Evolutionary conservation across 2,888 invertebrate species (phyloP).

Genomic region (Sarcophaga rosellei): DNA sequence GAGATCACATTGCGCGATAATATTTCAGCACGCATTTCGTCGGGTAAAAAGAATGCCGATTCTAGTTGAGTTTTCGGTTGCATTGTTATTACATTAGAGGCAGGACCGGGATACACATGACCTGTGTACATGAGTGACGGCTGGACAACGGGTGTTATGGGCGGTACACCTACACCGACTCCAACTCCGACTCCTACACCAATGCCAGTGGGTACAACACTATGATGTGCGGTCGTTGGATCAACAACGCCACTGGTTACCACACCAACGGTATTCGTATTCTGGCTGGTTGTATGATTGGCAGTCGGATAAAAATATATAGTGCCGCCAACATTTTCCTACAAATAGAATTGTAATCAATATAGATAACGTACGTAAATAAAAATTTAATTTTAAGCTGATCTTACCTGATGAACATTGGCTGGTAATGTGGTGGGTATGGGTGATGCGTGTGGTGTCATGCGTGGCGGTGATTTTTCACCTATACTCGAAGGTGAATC

Average conservation of each 20-base stretch:
- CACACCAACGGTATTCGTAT: slow-evolving; percentile 74
- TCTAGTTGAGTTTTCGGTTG: slow-evolving; percentile 81
- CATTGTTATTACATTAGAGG: slow-evolving; percentile 81
- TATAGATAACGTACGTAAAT: background rate
- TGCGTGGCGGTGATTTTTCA: slow-evolving; percentile 82
- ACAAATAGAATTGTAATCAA: slow-evolving; percentile 66
- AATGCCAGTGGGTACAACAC: slow-evolving; percentile 72
- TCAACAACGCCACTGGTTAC: slow-evolving; percentile 77
- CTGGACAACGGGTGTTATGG: slow-evolving; percentile 74
- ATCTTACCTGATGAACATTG: slow-evolving; percentile 79
- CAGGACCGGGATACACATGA: slow-evolving; percentile 81
- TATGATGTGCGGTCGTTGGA: slow-evolving; percentile 74
- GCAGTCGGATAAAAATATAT: slow-evolving; percentile 94
- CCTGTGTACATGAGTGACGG: slow-evolving; percentile 78
- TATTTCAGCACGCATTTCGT: slow-evolving; percentile 86
- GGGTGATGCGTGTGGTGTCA: slow-evolving; percentile 82
- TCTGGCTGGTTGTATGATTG: slow-evolving; percentile 82
- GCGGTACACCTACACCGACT: slow-evolving; percentile 69
- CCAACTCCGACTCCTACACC: slow-evolving; percentile 74
- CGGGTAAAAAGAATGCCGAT: slow-evolving; percentile 91
- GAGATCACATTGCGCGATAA: slow-evolving; percentile 81
- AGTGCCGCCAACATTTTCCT: slow-evolving; percentile 96
- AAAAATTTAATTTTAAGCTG: background rate
- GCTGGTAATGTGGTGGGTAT: slow-evolving; percentile 79
- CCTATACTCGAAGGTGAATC: slow-evolving; percentile 78